phyloP scores from a whole-genome alignment of 2,113 vertebrate genomes.

The Patagioenas fasciata region DNA sequence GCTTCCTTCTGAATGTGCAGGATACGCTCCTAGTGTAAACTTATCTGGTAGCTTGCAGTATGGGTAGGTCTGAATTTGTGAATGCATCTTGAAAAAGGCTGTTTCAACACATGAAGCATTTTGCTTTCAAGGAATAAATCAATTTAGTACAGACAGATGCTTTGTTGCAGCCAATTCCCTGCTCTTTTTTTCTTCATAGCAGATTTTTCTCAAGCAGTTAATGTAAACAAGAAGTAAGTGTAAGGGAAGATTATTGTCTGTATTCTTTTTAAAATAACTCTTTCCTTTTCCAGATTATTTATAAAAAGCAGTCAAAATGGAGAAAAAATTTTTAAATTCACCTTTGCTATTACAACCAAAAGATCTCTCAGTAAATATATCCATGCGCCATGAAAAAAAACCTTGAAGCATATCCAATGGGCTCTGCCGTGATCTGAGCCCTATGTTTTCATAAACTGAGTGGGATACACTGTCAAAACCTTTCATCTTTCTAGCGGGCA shows the following conservation, averaged over 20 bases:
- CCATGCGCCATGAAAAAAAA: not conserved
- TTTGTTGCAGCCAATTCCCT: not conserved
- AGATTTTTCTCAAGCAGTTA: not conserved
- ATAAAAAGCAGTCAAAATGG: not conserved
- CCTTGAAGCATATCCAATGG: not conserved
- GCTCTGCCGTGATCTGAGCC: not conserved
- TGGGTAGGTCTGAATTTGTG: not conserved
- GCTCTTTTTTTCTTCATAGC: not conserved
- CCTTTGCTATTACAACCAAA: not conserved
- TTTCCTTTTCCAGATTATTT: not conserved
- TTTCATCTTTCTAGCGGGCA: not conserved
- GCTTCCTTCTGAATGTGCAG: not conserved
- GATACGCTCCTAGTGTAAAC: not conserved
- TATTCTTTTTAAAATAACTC: not conserved
- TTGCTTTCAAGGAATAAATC: not conserved
- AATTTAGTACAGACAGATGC: not conserved
- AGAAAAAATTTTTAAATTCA: not conserved
- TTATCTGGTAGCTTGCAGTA: not conserved
- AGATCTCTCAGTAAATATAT: not conserved
- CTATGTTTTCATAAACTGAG: not conserved
- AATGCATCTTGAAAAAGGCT: not conserved
- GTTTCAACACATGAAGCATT: not conserved
- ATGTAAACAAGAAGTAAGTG: not conserved
- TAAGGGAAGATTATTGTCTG: not conserved
- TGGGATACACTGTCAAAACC: not conserved